A percentile compares a stretch with the other conserved stretches of the same genome.
Conservation (phyloP, 2,888 invertebrate species). For the Gastrophysa polygoni region DNA sequence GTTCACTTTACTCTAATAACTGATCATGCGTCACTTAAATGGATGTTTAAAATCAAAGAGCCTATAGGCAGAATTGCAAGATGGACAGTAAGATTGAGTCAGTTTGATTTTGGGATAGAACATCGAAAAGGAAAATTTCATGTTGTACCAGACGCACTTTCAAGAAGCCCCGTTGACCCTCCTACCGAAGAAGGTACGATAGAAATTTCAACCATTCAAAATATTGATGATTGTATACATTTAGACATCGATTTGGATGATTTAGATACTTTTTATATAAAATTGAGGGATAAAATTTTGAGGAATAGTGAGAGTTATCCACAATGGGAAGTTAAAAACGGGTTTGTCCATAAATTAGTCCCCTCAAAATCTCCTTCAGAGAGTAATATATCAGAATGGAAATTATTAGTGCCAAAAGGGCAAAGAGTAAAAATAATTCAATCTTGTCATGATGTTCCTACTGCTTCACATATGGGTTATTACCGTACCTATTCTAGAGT, state of each 20-base stretch:
- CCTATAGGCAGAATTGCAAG: constrained; percentile 19
- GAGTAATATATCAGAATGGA: constrained; percentile 34
- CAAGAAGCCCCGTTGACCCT: not conserved
- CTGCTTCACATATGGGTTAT: constrained; percentile 34
- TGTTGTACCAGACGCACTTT: constrained; percentile 15
- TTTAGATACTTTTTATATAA: constrained; percentile 22
- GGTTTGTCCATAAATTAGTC: constrained; percentile 19
- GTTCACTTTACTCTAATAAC: constrained; percentile 35
- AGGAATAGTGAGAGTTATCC: constrained; percentile 19
- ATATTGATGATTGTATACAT: not conserved
- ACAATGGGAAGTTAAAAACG: constrained; percentile 18
- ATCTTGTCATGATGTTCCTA: constrained; percentile 28
- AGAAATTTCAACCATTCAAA: not conserved
- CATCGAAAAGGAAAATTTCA: constrained; percentile 19
- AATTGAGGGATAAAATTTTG: constrained; percentile 18
- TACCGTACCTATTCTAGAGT: constrained; percentile 33
- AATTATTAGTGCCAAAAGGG: constrained; percentile 33
- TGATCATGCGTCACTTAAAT: constrained; percentile 36
- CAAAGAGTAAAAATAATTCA: constrained; percentile 27
- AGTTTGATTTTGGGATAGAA: constrained; percentile 16
- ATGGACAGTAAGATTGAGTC: constrained; percentile 21
- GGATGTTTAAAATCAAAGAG: constrained; percentile 31
- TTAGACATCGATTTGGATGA: constrained; percentile 12
- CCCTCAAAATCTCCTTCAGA: constrained; percentile 7
- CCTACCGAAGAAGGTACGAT: not conserved